phyloP scores from a whole-genome alignment of 1,140 invertebrate genomes.

The Pomacea maculata region DNA sequence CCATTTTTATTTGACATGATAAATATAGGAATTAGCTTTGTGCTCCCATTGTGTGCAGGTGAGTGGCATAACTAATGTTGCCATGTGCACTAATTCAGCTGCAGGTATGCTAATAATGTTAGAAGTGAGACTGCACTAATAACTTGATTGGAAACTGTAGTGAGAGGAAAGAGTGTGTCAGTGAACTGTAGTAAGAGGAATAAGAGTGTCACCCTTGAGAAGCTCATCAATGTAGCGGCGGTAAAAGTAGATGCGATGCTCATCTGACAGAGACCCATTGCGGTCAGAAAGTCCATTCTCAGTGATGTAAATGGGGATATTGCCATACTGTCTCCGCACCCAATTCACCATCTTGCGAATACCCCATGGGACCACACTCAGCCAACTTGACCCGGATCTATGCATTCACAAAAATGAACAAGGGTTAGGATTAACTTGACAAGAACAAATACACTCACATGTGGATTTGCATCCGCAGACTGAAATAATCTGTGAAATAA shows the following conservation, averaged over 20 bases:
- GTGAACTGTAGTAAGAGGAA: no score
- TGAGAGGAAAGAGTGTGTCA: no score
- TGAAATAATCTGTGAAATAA: no score
- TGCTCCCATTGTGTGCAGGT: background rate
- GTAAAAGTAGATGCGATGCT: constrained; percentile 69
- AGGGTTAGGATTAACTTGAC: no score
- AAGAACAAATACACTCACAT: background rate
- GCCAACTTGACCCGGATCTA: constrained; percentile 56
- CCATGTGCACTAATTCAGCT: background rate
- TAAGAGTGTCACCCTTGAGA: constrained; percentile 63
- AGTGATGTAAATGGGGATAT: constrained; percentile 73
- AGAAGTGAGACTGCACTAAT: no score
- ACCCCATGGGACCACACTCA: constrained; percentile 72
- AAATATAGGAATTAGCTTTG: no score
- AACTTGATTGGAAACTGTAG: no score
- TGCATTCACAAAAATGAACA: background rate
- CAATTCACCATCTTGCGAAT: constrained; percentile 74
- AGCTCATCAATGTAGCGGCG: constrained; percentile 73
- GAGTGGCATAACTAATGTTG: background rate
- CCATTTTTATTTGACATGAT: no score
- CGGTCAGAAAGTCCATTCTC: constrained; percentile 76
- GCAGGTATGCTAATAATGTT: background rate
- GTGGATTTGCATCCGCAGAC: no score
- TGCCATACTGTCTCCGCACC: constrained; percentile 72
- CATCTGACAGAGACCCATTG: constrained; percentile 68